These are phyloP conservation scores for Rutilus rutilus DNA, from an alignment of 2,113 vertebrate species.

Conservation along the genomic window DNA sequence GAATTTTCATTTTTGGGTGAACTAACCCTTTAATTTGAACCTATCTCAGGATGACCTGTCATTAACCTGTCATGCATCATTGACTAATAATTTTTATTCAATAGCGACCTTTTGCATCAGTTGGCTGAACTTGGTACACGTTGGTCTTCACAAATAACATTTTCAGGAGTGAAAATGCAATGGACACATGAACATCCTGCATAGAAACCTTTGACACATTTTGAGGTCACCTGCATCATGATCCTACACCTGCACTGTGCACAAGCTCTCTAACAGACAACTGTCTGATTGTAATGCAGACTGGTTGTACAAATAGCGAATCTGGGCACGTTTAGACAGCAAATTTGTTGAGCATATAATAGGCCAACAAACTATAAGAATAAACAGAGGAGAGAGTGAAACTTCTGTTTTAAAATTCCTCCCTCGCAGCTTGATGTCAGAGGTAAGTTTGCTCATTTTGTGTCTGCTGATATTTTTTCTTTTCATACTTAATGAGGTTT, in stretches of 20 bases:
- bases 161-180: not conserved
- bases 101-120: not conserved
- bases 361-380: not conserved
- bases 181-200: not conserved
- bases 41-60: too few species aligned
- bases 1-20: too few species aligned
- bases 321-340: not conserved
- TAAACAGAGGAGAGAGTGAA: not conserved
- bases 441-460: not conserved
- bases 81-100: not conserved
- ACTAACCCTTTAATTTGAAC: too few species aligned
- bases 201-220: not conserved
- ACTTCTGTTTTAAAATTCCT: not conserved
- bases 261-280: not conserved
- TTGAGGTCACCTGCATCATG: not conserved
- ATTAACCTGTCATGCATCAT: too few species aligned
- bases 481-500: conserved; percentile 1
- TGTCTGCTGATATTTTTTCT: not conserved
- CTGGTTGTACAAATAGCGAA: not conserved
- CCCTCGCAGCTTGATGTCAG: conserved; percentile 18
- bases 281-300: not conserved
- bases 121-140: not conserved
- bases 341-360: not conserved
- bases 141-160: not conserved
- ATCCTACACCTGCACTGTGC: not conserved